Conservation (phyloP, 2,888 invertebrate species). For the Melipona beecheii region DNA sequence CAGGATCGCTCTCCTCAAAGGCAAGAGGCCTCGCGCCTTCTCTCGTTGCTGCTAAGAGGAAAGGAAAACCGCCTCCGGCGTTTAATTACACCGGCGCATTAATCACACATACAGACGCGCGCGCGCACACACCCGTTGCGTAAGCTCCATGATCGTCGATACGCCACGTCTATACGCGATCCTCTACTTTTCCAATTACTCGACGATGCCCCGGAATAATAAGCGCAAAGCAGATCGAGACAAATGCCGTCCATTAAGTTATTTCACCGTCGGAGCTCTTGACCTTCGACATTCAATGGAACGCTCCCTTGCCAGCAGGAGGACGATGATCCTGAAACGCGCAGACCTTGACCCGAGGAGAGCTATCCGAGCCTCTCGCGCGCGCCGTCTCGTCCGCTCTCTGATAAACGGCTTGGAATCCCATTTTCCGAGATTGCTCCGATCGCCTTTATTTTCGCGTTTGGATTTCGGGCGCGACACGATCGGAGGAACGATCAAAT, state of each 20-base stretch:
- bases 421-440: background rate
- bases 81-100: slow-evolving; percentile 55
- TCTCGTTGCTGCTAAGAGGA: background rate
- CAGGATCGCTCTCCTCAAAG: background rate
- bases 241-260: slow-evolving; percentile 60
- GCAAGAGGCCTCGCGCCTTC: background rate
- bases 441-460: background rate
- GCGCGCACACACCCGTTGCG: slow-evolving; percentile 41
- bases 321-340: slow-evolving; percentile 74
- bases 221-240: slow-evolving; percentile 52
- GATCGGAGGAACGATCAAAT: too few species aligned
- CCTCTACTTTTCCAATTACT: slow-evolving; percentile 51
- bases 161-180: slow-evolving; percentile 31
- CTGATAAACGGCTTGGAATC: slow-evolving; percentile 25
- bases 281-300: slow-evolving; percentile 70
- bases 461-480: too few species aligned
- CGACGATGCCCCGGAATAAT: slow-evolving; percentile 35
- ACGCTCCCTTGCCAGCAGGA: slow-evolving; percentile 56
- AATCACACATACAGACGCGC: slow-evolving; percentile 42
- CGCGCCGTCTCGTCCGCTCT: slow-evolving; percentile 45
- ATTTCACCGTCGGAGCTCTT: slow-evolving; percentile 60
- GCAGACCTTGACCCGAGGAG: slow-evolving; percentile 72
- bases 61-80: slow-evolving; percentile 35
- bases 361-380: slow-evolving; percentile 46
- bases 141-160: slow-evolving; percentile 5